phyloP scores from a whole-genome alignment of 2,888 invertebrate species.

The Orthosia cruda region DNA sequence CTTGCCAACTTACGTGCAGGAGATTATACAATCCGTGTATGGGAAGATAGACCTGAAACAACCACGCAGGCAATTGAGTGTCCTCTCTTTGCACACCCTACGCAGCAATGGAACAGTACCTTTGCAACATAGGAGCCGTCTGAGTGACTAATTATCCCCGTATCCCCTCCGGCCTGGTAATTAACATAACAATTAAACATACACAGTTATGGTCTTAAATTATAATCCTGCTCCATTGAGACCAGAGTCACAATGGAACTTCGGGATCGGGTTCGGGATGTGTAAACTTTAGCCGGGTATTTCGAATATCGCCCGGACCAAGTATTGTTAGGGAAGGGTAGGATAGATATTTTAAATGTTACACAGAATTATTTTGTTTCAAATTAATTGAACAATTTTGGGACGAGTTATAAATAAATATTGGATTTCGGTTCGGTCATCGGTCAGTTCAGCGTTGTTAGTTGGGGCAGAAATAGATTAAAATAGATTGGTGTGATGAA shows the following conservation, averaged over 20 bases:
- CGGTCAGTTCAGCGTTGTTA: not conserved
- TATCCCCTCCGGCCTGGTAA: slow-evolving; percentile 54
- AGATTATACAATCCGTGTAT: no score
- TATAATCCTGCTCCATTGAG: slow-evolving; percentile 69
- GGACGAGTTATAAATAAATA: slow-evolving; percentile 29
- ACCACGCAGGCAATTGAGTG: no score
- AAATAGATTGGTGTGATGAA: slow-evolving; percentile 22
- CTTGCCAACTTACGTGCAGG: no score
- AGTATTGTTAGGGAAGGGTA: slow-evolving; percentile 46
- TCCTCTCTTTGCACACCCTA: not conserved
- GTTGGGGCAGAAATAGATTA: slow-evolving; percentile 3
- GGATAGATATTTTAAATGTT: slow-evolving; percentile 31
- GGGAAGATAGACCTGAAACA: no score
- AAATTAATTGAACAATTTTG: slow-evolving; percentile 42
- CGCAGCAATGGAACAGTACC: not conserved
- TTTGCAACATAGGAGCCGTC: slow-evolving; percentile 47
- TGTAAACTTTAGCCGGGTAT: slow-evolving; percentile 52
- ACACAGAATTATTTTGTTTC: slow-evolving; percentile 27
- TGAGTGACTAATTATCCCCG: slow-evolving; percentile 66
- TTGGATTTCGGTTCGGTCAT: slow-evolving; percentile 31
- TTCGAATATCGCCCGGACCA: slow-evolving; percentile 45
- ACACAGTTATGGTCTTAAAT: slow-evolving; percentile 72
- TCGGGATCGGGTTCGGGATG: slow-evolving; percentile 52
- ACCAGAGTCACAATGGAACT: slow-evolving; percentile 62
- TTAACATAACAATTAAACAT: slow-evolving; percentile 79